Base-by-base conservation (phyloP, 2,797 vertebrate genomes). In the Sebastes nivosus region DNA sequence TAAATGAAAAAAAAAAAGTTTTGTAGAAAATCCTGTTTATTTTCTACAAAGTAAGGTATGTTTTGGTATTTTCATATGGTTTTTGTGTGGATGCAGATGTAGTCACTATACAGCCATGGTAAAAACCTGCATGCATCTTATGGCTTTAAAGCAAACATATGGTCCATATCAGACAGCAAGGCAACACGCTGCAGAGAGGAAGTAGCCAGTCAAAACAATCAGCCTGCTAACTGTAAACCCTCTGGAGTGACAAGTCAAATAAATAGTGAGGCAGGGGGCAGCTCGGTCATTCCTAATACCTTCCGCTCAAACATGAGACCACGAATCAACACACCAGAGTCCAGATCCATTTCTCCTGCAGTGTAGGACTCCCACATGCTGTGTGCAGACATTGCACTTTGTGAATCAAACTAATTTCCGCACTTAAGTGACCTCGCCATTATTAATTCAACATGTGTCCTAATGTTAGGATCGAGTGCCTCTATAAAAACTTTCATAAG, bases 101-200 rank as follows among this genome's bases (percentile, higher is more conserved):
- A 2, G n/a, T 8, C 11, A 25, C 3, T 64, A 13, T 11, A 4
- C 52, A 67, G 29, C 25, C 8, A 4, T 36, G 14, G 52, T 42
- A 65, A 81, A 70, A 70, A 72, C 32, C 77, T 42, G 30, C 55
- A 71, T 8, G 59, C 7, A 50, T 71, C 13, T 46, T 46, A 8
- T 34, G n/a, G 29, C 22, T 46, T 66, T 55, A 68, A 65, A 81
- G 54, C 7, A 30, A 46, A 72, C 84, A 88, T 50, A 22, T 85
- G 80, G 75, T 55, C 10, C n/a, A 54, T 59, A 82, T 84, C 70
- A 85, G 80, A 80, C 73, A 52, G 46, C 72, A 63, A 32, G 52
- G 65, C 69, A 74, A 75, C 75, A 30, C 22, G 38, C 55, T 52
- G 55, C 67, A 83, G 75, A 74, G 77, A 81, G 75, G 84, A 88